Evolutionary conservation across 2,888 invertebrate species (phyloP).

Genomic region (Calephelis perditalis): DNA sequence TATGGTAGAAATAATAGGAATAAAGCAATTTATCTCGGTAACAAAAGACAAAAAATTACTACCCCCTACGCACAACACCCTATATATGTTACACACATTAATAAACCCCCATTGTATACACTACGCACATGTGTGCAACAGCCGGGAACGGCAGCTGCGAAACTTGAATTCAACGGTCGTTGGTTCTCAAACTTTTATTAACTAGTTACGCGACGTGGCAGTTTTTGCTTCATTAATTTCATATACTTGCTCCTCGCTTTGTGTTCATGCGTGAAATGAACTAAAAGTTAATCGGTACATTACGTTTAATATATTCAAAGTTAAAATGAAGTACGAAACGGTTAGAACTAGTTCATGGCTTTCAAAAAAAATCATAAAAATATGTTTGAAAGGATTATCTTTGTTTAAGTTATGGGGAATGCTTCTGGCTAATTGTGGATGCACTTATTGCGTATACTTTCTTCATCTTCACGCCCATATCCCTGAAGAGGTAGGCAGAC

Average conservation of each 20-base stretch:
- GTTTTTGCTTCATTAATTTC: slow-evolving; percentile 8
- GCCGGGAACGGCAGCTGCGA: slow-evolving; percentile 67
- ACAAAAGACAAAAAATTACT: slow-evolving; percentile 35
- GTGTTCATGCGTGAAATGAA: slow-evolving; percentile 1
- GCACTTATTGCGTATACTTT: too few species aligned
- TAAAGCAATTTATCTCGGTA: slow-evolving; percentile 36
- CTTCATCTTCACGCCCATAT: too few species aligned
- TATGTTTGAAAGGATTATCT: too few species aligned
- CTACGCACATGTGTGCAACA: slow-evolving; percentile 37
- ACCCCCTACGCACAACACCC: slow-evolving; percentile 35
- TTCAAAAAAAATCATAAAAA: too few species aligned
- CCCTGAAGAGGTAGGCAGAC: too few species aligned
- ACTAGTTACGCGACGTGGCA: slow-evolving; percentile 22
- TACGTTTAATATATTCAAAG: too few species aligned
- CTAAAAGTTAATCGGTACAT: not conserved
- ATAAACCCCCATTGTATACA: slow-evolving; percentile 31
- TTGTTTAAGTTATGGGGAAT: too few species aligned
- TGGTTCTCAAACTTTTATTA: slow-evolving; percentile 62
- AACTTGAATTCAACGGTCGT: slow-evolving; percentile 56
- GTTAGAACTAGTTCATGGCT: too few species aligned
- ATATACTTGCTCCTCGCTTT: not conserved
- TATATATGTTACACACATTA: slow-evolving; percentile 34
- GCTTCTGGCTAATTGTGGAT: too few species aligned
- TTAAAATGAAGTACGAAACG: too few species aligned
- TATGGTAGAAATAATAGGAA: slow-evolving; percentile 29